Percentiles rank a stretch among this genome's conserved stretches.
Conservation (phyloP, 2,888 invertebrate genomes). For the Apamea anceps region DNA sequence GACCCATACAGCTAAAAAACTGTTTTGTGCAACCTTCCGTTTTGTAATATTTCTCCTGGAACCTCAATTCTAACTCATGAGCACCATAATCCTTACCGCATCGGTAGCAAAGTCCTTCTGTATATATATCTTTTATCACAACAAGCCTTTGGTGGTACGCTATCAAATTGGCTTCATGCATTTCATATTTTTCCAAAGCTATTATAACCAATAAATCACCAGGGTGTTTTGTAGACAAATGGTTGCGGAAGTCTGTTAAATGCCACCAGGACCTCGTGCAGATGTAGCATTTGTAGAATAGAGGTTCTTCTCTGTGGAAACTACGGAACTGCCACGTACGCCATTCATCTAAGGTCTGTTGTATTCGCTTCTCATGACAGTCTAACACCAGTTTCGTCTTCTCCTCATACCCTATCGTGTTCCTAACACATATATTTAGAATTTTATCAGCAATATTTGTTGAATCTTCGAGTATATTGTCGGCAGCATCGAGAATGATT, state of each 20-base stretch:
- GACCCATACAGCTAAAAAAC: conserved; percentile 62
- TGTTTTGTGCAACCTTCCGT: background rate
- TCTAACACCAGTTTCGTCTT: accelerated
- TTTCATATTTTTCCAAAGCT: conserved; percentile 48
- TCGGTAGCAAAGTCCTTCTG: conserved; percentile 68
- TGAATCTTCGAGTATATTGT: conserved; percentile 3
- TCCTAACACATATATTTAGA: conserved; percentile 20
- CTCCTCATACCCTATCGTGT: conserved; percentile 14
- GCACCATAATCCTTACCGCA: conserved; percentile 67
- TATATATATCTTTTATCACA: conserved; percentile 27
- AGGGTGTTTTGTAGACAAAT: conserved; percentile 62
- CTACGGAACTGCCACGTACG: conserved; percentile 54
- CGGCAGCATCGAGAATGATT: background rate
- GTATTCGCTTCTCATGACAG: conserved; percentile 50
- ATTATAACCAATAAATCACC: background rate
- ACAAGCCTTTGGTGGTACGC: conserved; percentile 23
- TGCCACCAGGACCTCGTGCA: conserved; percentile 78
- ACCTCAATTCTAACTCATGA: background rate
- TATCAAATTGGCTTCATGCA: conserved; percentile 68
- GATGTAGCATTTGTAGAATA: conserved; percentile 78
- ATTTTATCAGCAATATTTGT: conserved; percentile 17
- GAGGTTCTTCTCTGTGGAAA: conserved; percentile 61
- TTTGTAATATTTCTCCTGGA: background rate
- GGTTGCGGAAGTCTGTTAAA: conserved; percentile 70
- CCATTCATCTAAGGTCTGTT: conserved; percentile 66